These are phyloP conservation scores for Melanargia galathea DNA, from an alignment of 2,888 invertebrate genomes.

Conservation along the genomic window DNA sequence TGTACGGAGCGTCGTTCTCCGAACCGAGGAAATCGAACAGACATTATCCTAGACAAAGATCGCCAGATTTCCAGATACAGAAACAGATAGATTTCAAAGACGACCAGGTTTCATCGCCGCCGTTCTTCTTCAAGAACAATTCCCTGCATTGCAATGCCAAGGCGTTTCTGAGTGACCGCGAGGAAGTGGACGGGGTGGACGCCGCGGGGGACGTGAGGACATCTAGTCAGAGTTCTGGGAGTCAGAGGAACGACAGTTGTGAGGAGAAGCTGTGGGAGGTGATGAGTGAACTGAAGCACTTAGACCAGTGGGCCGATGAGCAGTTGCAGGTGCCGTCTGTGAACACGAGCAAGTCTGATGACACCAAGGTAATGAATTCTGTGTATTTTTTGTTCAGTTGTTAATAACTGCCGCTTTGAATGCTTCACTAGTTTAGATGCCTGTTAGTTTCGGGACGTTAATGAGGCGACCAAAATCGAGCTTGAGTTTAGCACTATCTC, in stretches of 20 bases:
- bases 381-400: too few relatives aligned
- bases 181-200: slow-evolving; percentile 58
- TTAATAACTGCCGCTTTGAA: too few relatives aligned
- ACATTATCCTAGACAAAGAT: slow-evolving; percentile 50
- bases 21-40: slow-evolving; percentile 49
- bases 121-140: slow-evolving; percentile 66
- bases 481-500: too few relatives aligned
- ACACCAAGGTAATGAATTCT: slow-evolving; percentile 58
- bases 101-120: slow-evolving; percentile 56
- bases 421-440: too few relatives aligned
- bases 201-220: slow-evolving; percentile 48
- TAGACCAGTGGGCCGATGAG: slow-evolving; percentile 75
- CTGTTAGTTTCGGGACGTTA: too few relatives aligned
- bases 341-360: slow-evolving; percentile 63
- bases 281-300: slow-evolving; percentile 69
- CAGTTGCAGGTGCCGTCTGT: slow-evolving; percentile 60
- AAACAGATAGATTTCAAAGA: slow-evolving; percentile 62
- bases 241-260: slow-evolving; percentile 50
- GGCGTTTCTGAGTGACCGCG: slow-evolving; percentile 56
- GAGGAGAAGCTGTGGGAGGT: slow-evolving; percentile 71
- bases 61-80: slow-evolving; percentile 58
- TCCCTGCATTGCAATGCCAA: slow-evolving; percentile 63
- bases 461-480: too few relatives aligned
- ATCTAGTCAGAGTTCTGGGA: slow-evolving; percentile 56
- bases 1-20: slow-evolving; percentile 54